Base-by-base conservation (phyloP, 37 sponge, comb jelly and placozoan genomes). In the Theonella swinhoei region DNA sequence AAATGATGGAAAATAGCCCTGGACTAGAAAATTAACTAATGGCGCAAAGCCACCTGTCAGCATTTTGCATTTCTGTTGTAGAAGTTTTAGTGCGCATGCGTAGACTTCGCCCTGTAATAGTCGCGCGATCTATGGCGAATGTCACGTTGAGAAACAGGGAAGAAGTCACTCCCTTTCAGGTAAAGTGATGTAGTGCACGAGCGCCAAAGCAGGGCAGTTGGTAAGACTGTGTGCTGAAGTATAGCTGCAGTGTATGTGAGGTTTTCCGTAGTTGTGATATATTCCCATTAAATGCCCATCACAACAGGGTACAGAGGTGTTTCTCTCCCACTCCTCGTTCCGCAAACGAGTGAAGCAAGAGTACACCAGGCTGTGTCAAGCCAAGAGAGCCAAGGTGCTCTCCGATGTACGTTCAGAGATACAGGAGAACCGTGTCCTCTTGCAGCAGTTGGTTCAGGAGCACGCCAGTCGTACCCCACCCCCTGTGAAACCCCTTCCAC, bases 321-420 rank as follows among this genome's bases (percentile, higher is more conserved):
- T 65, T 24, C 66, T 87, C 4, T 76, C 88, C 3, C 76, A 87
- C 63, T 47, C 75, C 9, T 54, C 34, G 35, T 81, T 36, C 32
- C 58, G 68, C 22, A 87, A 87, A 39, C 36, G 82, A 24, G 76
- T 81, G 36, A 63, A 74, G 3, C 76, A 75, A 33, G 88, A 87
- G 42, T 87, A 81, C 81, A 65, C 39, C 37, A 69, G 61, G 32
- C 67, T 87, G 0, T 67, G 60, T 59, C 54, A 42, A 11, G 72
- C 63, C 72, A 86, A 72, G 42, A 31, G 47, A 25, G 41, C 74
- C 36, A 79, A 72, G 39, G 3, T 64, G 42, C 25, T 33, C 43
- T 42, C 64, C 4, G 43, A 24, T 1, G 64, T 79, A 22, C 34
- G 54, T 3, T 30, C 72, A 19, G 80, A 86, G 28, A 60, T 86